Conservation (phyloP, 2,113 vertebrate genomes). For the Cebus imitator region DNA sequence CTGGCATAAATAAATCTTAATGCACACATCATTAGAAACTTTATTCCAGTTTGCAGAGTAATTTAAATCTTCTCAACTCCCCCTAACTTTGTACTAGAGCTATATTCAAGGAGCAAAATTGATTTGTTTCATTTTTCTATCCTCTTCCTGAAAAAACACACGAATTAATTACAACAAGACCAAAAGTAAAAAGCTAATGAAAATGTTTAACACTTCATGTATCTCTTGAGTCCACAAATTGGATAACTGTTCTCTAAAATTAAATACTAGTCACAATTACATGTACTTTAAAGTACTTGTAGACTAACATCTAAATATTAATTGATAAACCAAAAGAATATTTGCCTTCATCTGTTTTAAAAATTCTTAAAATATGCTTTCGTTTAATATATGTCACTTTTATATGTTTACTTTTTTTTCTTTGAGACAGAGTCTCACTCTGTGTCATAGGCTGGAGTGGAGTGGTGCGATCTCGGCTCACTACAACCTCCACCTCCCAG, state of each 20-base stretch:
- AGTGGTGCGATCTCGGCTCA: too few species aligned
- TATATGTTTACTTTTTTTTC: neutral
- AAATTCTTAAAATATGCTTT: conserved; percentile 17
- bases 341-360: conserved; percentile 21
- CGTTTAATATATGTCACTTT: conserved; percentile 26
- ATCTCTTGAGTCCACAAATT: neutral
- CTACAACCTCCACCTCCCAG: too few species aligned
- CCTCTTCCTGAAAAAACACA: neutral
- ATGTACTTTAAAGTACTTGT: neutral
- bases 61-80: neutral
- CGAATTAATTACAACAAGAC: neutral
- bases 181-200: neutral
- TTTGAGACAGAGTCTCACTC: too few species aligned
- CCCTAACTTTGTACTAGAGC: neutral
- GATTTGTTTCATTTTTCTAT: conserved; percentile 40
- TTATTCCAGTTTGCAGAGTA: neutral
- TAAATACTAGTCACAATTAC: neutral
- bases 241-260: neutral
- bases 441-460: too few species aligned
- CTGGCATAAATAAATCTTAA: neutral
- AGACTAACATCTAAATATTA: neutral
- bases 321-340: conserved; percentile 6
- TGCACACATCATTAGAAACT: neutral
- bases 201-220: neutral
- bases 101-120: neutral